A percentile compares a stretch with the other conserved stretches of the same genome.
phyloP scores from a whole-genome alignment of 2,888 invertebrate species.

The Mamestra brassicae region DNA sequence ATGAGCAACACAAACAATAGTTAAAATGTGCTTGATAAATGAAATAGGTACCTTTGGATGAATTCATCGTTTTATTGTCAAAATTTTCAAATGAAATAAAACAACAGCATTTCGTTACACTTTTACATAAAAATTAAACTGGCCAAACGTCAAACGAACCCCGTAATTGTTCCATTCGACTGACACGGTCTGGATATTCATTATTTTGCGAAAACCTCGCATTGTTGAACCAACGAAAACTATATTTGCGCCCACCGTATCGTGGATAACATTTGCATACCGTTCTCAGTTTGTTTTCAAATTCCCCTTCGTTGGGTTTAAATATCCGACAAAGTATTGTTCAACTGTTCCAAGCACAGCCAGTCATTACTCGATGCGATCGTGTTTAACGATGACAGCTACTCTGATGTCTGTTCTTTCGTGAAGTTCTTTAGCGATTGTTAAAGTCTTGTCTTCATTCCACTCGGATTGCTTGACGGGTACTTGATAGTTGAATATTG shows the following conservation, averaged over 20 bases:
- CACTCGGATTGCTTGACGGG: conserved; percentile 35
- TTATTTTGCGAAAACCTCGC: conserved; percentile 69
- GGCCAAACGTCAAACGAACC: conserved; percentile 46
- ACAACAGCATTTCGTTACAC: not conserved
- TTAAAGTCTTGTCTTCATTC: conserved; percentile 54
- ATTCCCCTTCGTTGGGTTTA: conserved; percentile 63
- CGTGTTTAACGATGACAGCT: conserved; percentile 63
- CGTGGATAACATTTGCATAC: conserved; percentile 78
- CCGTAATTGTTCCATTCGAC: conserved; percentile 62
- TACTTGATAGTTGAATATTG: conserved; percentile 50
- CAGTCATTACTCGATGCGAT: conserved; percentile 58
- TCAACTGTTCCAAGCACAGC: conserved; percentile 51
- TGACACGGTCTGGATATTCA: conserved; percentile 60
- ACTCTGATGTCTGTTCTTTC: conserved; percentile 67
- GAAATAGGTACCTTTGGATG: not conserved
- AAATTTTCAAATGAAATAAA: conserved; percentile 21
- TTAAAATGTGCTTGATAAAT: not conserved
- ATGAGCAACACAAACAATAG: not conserved
- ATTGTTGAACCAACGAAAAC: conserved; percentile 66
- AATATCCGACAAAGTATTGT: conserved; percentile 58
- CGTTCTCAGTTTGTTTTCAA: conserved; percentile 78
- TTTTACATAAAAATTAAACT: conserved; percentile 34
- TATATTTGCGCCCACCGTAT: conserved; percentile 63
- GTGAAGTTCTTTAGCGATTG: conserved; percentile 54
- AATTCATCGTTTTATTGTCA: not conserved